Base-by-base conservation (phyloP, 1,140 invertebrate species). In the Saccostrea echinata region DNA sequence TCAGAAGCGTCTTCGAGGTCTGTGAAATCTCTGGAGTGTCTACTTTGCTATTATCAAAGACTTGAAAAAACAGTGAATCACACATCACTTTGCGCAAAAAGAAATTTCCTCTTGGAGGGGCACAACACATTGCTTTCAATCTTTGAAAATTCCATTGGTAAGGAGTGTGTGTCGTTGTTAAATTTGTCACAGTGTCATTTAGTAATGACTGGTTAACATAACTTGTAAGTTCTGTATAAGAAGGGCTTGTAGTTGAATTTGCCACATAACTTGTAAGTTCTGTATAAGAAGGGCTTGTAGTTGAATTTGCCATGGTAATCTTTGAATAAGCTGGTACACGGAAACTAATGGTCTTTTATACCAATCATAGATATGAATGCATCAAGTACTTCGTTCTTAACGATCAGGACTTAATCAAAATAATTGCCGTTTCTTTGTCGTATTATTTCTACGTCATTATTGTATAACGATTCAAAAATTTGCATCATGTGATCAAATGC, bases 1-100 rank as follows among this genome's bases (percentile, higher is more conserved):
- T 83, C 27, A 91, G 85, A 9, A 89, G 43, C 9, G 3, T 24
- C 43, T 83, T 83, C 18, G 81, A 83, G 16, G 81, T 18, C 21
- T 27, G 13, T 13, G 68, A 30, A 76, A 76, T 76, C 13, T 83
- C 81, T 4, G 81, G 18, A 8, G n/a, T n/a, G 51, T 24, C 51
- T 21, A 83, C n/a, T 51, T 83, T 51, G 35, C 81, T 43, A 18
- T 52, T 27, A 35, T 83, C 21, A 83, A 52, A 24, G 11, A 83
- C 81, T 24, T 43, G n/a, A 13, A 52, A 51, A 33, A 83, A 83
- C 13, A 76, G 11, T 30, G 68, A 76, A 76, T 76, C 68, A 33
- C 68, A 76, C 68, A 76, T 76, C 24, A 76, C 27, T 61, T n/a
- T 61, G 11, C 30, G 68, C 16, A 76, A 76, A 11, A 76, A 76